These are phyloP conservation scores for Xestia c-nigrum DNA, from an alignment of 2,888 invertebrate genomes.

Conservation along the genomic window DNA sequence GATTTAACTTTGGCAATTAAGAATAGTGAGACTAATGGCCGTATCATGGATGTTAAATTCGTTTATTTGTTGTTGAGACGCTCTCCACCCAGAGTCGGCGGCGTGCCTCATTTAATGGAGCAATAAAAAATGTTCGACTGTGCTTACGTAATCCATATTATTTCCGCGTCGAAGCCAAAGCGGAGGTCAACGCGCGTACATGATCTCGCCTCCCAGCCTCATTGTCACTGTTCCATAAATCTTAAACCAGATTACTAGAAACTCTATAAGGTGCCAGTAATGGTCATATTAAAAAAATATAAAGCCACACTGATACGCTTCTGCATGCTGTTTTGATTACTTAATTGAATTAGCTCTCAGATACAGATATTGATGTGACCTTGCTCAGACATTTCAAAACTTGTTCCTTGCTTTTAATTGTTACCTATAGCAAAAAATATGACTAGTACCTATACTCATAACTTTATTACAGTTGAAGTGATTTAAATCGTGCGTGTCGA, in stretches of 20 bases:
- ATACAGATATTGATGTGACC: slow-evolving; percentile 43
- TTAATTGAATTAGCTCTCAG: slow-evolving; percentile 45
- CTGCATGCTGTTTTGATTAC: slow-evolving; percentile 42
- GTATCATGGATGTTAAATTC: slow-evolving; percentile 81
- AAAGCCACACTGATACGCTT: slow-evolving; percentile 31
- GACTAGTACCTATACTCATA: slow-evolving; percentile 42
- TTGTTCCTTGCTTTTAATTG: slow-evolving; percentile 51
- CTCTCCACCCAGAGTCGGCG: slow-evolving; percentile 86
- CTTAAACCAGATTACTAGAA: slow-evolving; percentile 57
- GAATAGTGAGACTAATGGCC: slow-evolving; percentile 80
- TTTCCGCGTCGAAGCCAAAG: slow-evolving; percentile 87
- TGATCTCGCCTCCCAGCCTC: slow-evolving; percentile 74
- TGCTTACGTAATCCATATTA: slow-evolving; percentile 89
- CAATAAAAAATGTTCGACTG: slow-evolving; percentile 90
- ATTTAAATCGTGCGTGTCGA: slow-evolving; percentile 31
- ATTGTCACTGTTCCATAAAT: slow-evolving; percentile 67
- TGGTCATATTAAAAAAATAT: slow-evolving; percentile 43
- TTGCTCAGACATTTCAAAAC: slow-evolving; percentile 49
- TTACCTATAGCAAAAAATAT: slow-evolving; percentile 48
- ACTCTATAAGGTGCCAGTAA: slow-evolving; percentile 47
- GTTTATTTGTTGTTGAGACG: slow-evolving; percentile 83
- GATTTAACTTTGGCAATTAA: slow-evolving; percentile 80
- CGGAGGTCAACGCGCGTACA: slow-evolving; percentile 85
- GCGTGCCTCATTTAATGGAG: slow-evolving; percentile 90
- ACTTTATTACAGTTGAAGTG: slow-evolving; percentile 33